These are phyloP conservation scores for Hesperia comma DNA, from an alignment of 2,888 invertebrate genomes.

Conservation along the genomic window DNA sequence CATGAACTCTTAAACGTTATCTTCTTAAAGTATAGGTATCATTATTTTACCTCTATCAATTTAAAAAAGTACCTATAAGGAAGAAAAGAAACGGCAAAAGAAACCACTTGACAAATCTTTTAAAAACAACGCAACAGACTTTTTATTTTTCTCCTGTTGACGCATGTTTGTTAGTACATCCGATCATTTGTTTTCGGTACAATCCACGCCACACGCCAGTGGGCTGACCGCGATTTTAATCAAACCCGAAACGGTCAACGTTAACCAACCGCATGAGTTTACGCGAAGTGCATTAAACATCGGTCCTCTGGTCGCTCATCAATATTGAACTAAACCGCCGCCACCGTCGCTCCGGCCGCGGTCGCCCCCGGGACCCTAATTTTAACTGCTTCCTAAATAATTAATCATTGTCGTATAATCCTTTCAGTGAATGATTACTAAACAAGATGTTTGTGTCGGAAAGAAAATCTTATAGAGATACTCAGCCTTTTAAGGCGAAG, in stretches of 20 bases:
- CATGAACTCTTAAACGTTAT: too few species aligned
- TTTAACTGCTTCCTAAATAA: slow-evolving; percentile 20
- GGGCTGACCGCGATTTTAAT: slow-evolving; percentile 10
- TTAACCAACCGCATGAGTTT: slow-evolving; percentile 4
- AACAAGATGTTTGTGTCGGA: not conserved
- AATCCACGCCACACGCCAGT: not conserved
- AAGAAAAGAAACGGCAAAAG: too few species aligned
- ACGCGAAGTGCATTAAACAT: slow-evolving; percentile 17
- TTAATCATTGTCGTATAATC: slow-evolving; percentile 6
- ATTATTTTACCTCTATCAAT: too few species aligned
- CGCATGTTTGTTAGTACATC: not conserved
- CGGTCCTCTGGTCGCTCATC: slow-evolving; percentile 9
- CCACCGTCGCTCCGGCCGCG: not conserved
- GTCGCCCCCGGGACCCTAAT: slow-evolving; percentile 10
- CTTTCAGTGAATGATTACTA: not conserved
- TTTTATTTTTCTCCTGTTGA: too few species aligned
- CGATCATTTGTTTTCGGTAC: not conserved
- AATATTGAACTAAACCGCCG: slow-evolving; percentile 19
- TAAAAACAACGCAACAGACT: too few species aligned
- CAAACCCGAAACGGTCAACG: not conserved
- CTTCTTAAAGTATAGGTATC: too few species aligned
- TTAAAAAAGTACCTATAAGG: too few species aligned
- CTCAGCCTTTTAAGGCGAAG: too few species aligned
- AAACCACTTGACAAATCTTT: too few species aligned
- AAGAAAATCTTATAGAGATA: not conserved